phyloP scores from a whole-genome alignment of 2,888 invertebrate genomes.

The Glyphotaelius pellucidus region DNA sequence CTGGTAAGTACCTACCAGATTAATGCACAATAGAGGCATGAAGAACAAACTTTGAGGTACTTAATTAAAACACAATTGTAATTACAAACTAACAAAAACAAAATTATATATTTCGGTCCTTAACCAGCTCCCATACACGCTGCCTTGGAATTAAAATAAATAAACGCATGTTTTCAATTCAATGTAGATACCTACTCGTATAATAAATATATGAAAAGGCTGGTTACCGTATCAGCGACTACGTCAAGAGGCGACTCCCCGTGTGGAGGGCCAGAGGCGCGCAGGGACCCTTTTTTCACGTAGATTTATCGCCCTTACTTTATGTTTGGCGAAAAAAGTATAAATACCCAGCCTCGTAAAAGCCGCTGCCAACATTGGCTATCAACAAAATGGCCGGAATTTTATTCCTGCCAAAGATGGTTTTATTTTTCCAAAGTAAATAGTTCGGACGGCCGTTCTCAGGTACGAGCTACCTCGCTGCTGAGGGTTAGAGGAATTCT shows the following conservation, averaged over 20 bases:
- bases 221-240: background rate
- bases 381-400: conserved; percentile 46
- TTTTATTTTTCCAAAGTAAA: conserved; percentile 39
- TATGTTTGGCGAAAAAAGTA: conserved; percentile 59
- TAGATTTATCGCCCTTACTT: conserved; percentile 62
- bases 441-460: conserved; percentile 18
- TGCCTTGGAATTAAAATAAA: too few species aligned
- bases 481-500: background rate
- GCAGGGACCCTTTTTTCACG: conserved; percentile 60
- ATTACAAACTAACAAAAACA: too few species aligned
- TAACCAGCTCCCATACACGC: too few species aligned
- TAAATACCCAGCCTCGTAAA: conserved; percentile 56
- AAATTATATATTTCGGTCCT: too few species aligned
- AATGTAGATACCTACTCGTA: background rate
- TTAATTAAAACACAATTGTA: too few species aligned
- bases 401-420: conserved; percentile 39
- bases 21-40: too few species aligned
- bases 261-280: conserved; percentile 26
- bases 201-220: background rate
- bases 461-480: background rate
- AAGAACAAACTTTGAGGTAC: too few species aligned
- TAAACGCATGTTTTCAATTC: too few species aligned
- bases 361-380: conserved; percentile 48
- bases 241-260: conserved; percentile 18
- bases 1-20: too few species aligned